Evolutionary conservation across 2,888 invertebrate genomes (phyloP).

Genomic region (Metalampra italica): DNA sequence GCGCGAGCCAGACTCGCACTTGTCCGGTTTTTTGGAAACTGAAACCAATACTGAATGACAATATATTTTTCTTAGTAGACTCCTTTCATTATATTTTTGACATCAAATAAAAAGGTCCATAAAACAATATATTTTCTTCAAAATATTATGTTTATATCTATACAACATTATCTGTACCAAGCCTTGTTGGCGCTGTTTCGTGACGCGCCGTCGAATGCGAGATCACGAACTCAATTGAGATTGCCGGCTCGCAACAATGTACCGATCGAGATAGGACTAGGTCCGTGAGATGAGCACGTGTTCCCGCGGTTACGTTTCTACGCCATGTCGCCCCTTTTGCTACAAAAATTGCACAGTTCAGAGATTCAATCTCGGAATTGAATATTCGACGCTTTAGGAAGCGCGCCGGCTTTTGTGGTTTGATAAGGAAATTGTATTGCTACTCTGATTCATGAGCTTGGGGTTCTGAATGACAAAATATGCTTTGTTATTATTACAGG

Average conservation of each 20-base stretch:
- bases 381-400: conserved; percentile 13
- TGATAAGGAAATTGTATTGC: conserved; percentile 1
- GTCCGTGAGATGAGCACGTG: conserved; percentile 5
- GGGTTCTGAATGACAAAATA: too few relatives aligned
- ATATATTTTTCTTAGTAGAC: too few relatives aligned
- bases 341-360: conserved; percentile 13
- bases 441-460: too few relatives aligned
- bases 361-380: conserved; percentile 17
- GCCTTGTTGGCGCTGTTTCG: conserved; percentile 13
- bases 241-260: conserved; percentile 24
- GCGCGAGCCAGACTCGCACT: too few relatives aligned
- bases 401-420: conserved; percentile 6
- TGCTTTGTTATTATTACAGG: not conserved
- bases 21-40: too few relatives aligned
- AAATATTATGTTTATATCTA: not conserved
- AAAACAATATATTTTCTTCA: too few relatives aligned
- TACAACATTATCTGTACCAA: not conserved
- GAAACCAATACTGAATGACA: too few relatives aligned
- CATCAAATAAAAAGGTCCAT: too few relatives aligned
- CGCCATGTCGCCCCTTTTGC: conserved; percentile 5
- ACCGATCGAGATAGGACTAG: conserved; percentile 33
- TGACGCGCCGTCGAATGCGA: conserved; percentile 31
- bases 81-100: too few relatives aligned
- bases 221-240: conserved; percentile 54
- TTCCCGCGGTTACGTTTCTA: conserved; percentile 13